Base-by-base conservation (phyloP, 1,140 invertebrate genomes). In the Gryllus bimaculatus region DNA sequence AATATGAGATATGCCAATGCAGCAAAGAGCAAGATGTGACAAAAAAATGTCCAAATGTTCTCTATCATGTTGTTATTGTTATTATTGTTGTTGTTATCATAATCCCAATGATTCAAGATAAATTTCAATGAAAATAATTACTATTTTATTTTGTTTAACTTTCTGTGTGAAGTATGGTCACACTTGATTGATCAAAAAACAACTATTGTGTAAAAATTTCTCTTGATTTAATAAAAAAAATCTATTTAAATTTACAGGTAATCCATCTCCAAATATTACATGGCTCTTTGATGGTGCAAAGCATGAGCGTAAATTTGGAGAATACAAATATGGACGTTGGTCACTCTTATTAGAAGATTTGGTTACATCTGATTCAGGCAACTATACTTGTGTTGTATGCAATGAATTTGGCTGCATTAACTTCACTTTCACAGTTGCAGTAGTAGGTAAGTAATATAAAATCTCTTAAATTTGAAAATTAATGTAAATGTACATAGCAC, bases 341-440 rank as follows among this genome's bases (percentile, higher is more conserved):
- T 88, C 88, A 0, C 86, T 95, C 15, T 88, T 86, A 8, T 84
- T 95, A 80, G 93, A 95, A 82, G 93, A 95, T 83, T 84, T 94
- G 8, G 90, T 93, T 0, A 90, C 91, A 6, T 87, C 90, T 13
- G 96, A 97, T 82, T 90, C 89, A 74, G 95, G 94, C 26, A 93
- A 94, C 82, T 98, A 97, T 84, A 96, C 92, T 0, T 98, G 96
- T 83, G 86, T 91, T 47, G 91, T 95, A 8, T 93, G 92, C 86
- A 98, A 97, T 84, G 83, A 86, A 8, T 83, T 92, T 20, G 94
- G 92, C 8, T 94, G 93, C 83, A 92, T 96, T 77, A 89, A 92
- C 73, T 92, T 92, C 83, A 93, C 91, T 0, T 94, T 90, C 83
- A 89, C 87, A 80, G 87, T 96, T 8, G 89, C 92, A 79, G 89